A percentile compares a stretch with the other conserved stretches of the same genome.
Conservation (phyloP, 2,113 vertebrate species). For the Cavia aperea region DNA sequence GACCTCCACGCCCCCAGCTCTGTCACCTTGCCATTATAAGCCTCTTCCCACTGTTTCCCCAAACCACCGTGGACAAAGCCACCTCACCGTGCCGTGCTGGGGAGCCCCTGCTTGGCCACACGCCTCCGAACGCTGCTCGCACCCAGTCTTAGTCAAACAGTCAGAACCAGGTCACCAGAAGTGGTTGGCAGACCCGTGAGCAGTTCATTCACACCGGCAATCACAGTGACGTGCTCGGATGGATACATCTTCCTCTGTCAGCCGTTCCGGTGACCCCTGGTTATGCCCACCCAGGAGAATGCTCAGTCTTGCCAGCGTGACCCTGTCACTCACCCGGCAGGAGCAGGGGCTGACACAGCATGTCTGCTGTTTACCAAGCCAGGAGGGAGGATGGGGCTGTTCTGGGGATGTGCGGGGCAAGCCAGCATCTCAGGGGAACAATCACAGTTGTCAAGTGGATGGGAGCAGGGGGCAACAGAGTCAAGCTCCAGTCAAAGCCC, state of each 20-base stretch:
- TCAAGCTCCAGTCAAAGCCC: background rate
- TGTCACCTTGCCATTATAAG: background rate
- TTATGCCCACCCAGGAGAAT: background rate
- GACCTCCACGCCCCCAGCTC: fast-evolving
- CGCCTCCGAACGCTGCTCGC: background rate
- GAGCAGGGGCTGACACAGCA: background rate
- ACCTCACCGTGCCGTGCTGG: fast-evolving
- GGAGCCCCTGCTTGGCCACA: background rate
- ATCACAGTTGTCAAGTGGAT: background rate
- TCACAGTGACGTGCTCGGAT: background rate
- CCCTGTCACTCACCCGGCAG: background rate
- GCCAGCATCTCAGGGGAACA: background rate
- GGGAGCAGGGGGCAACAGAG: fast-evolving
- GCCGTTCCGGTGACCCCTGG: background rate
- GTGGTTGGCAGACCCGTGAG: background rate
- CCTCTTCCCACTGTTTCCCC: background rate
- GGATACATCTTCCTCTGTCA: background rate
- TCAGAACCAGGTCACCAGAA: background rate
- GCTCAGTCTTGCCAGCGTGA: fast-evolving
- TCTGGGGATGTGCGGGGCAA: background rate
- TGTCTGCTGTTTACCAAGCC: background rate
- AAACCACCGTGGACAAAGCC: background rate
- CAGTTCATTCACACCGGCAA: background rate
- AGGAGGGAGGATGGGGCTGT: background rate
- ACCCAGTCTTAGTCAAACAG: background rate